Evolutionary conservation across 1,140 invertebrate species (phyloP).

Genomic region (Diorhabda carinulata): DNA sequence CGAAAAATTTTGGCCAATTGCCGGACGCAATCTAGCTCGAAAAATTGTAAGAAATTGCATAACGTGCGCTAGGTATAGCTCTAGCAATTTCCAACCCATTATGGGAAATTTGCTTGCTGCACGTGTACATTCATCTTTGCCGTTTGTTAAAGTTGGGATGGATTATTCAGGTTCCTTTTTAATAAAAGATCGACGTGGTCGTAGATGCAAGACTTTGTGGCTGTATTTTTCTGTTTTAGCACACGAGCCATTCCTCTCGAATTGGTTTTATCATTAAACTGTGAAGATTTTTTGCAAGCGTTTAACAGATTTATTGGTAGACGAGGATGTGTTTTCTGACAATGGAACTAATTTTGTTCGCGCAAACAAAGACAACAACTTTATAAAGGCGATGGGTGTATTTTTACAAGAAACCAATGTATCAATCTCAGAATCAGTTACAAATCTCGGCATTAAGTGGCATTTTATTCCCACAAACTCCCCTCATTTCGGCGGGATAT

Average conservation of each 20-base stretch:
- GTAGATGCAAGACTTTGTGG: conserved; percentile 21
- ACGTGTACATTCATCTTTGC: conserved; percentile 26
- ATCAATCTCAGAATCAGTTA: conserved; percentile 8
- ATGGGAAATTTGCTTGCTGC: conserved; percentile 43
- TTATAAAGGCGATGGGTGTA: neutral
- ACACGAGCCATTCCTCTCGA: conserved; percentile 44
- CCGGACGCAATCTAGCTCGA: conserved; percentile 27
- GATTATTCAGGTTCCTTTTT: conserved; percentile 36
- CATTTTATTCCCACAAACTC: conserved; percentile 43
- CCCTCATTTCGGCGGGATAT: conserved; percentile 43
- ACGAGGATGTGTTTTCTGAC: conserved; percentile 20
- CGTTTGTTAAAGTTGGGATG: conserved; percentile 30
- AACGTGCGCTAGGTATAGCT: conserved; percentile 14
- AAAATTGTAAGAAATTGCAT: conserved; percentile 26
- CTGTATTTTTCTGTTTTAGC: conserved; percentile 40
- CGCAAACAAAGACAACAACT: neutral
- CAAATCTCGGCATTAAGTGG: conserved; percentile 31
- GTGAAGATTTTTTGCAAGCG: conserved; percentile 11
- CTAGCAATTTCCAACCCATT: neutral
- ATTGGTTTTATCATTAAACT: conserved; percentile 34
- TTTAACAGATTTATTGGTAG: conserved; percentile 18
- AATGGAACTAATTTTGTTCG: conserved; percentile 39
- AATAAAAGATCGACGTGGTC: conserved; percentile 23
- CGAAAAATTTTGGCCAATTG: conserved; percentile 35
- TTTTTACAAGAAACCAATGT: neutral